phyloP scores from a whole-genome alignment of 2,888 invertebrate genomes.

The Papilio demoleus region DNA sequence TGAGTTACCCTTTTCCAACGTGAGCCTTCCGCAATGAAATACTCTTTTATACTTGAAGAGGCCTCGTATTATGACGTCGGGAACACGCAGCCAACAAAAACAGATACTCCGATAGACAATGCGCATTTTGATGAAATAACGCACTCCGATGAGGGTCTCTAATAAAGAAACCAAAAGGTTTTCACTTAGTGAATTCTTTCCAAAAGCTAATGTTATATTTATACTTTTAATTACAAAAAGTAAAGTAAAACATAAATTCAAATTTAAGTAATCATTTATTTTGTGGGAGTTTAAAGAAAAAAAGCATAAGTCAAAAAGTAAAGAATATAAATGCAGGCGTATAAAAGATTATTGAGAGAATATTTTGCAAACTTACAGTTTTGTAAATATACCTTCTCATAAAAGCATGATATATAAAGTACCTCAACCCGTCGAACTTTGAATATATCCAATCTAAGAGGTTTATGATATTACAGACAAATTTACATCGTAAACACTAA shows the following conservation, averaged over 20 bases:
- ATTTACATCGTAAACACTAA: conserved; percentile 83
- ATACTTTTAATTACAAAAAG: neutral
- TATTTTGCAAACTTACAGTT: neutral
- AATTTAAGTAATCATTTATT: no score
- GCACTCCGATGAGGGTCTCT: conserved; percentile 61
- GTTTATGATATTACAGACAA: conserved; percentile 80
- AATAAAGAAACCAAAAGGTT: conserved; percentile 42
- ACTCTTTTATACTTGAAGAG: conserved; percentile 75
- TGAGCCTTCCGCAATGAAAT: conserved; percentile 66
- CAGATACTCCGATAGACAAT: conserved; percentile 73
- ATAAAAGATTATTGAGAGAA: no score
- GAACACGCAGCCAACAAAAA: conserved; percentile 67
- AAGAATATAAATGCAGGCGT: no score
- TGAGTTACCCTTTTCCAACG: conserved; percentile 69
- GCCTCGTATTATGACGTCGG: conserved; percentile 65
- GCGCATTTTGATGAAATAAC: conserved; percentile 73
- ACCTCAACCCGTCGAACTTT: conserved; percentile 67
- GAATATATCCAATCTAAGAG: conserved; percentile 76
- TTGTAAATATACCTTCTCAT: conserved; percentile 26
- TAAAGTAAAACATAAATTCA: no score
- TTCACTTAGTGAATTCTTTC: conserved; percentile 30
- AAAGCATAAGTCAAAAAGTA: neutral
- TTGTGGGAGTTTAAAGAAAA: no score
- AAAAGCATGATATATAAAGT: conserved; percentile 47
- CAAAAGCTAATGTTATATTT: neutral